phyloP scores from a whole-genome alignment of 1,140 invertebrate species.

The Pogonus chalceus region DNA sequence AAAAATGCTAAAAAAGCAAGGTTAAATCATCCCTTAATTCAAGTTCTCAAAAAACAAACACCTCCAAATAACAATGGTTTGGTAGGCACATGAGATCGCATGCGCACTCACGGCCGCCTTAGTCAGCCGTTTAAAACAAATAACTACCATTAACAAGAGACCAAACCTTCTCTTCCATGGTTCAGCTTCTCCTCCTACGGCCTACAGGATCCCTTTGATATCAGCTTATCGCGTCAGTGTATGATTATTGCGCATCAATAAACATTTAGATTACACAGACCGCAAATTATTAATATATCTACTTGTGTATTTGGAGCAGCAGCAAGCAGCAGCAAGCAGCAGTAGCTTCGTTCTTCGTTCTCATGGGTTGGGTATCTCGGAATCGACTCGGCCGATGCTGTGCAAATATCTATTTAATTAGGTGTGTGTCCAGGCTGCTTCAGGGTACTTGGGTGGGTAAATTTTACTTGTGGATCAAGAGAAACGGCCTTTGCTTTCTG shows the following conservation, averaged over 20 bases:
- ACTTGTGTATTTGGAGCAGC: not conserved
- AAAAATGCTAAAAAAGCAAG: no score
- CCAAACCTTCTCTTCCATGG: not conserved
- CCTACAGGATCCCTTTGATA: not conserved
- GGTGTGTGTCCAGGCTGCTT: not conserved
- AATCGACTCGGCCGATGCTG: no score
- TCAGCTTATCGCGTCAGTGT: conserved; percentile 6
- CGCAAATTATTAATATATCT: conserved; percentile 7
- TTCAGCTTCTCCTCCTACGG: not conserved
- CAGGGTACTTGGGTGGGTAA: no score
- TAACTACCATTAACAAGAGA: not conserved
- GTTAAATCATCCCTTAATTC: no score
- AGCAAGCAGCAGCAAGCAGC: not conserved
- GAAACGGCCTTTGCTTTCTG: no score
- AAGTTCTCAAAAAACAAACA: no score
- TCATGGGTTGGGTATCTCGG: not conserved
- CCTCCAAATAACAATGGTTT: not conserved
- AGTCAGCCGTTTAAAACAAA: conserved; percentile 6
- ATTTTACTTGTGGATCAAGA: not conserved
- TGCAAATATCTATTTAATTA: conserved; percentile 7
- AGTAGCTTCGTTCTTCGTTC: not conserved
- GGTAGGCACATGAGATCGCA: not conserved
- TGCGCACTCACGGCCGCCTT: not conserved
- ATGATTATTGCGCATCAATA: conserved; percentile 7
- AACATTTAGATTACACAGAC: conserved; percentile 6